phyloP scores from a whole-genome alignment of 2,113 vertebrate genomes.

The Pampusana beccarii region DNA sequence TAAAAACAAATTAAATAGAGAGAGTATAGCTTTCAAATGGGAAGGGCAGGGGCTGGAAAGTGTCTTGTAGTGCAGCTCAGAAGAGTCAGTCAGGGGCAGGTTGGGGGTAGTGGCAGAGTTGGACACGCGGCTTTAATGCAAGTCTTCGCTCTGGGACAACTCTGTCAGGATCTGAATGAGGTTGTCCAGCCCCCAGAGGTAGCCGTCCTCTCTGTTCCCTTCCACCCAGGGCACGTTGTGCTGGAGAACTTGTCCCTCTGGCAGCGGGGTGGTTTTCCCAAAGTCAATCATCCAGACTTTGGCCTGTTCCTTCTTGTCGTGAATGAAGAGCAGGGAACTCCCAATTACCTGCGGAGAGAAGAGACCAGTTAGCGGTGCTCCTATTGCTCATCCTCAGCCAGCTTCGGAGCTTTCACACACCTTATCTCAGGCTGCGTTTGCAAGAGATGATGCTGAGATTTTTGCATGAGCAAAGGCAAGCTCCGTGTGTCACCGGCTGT shows the following conservation, averaged over 20 bases:
- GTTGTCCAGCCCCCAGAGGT: conserved; percentile 93
- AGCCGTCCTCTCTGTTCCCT: conserved; percentile 96
- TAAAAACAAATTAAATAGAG: conserved; percentile 45
- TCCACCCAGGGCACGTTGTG: conserved; percentile 89
- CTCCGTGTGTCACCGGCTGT: not conserved
- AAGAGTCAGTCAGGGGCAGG: conserved; percentile 60
- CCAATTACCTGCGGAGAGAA: conserved; percentile 88
- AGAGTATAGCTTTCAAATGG: conserved; percentile 29
- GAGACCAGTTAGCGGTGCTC: not conserved
- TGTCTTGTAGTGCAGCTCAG: conserved; percentile 76
- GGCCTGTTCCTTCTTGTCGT: conserved; percentile 90
- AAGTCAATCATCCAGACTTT: conserved; percentile 99
- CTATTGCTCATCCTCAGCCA: not conserved
- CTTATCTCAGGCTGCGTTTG: not conserved
- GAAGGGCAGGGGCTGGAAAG: conserved; percentile 50
- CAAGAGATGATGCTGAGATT: not conserved
- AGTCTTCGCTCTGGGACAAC: conserved; percentile 72
- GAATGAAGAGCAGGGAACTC: conserved; percentile 97
- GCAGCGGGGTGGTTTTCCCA: conserved; percentile 93
- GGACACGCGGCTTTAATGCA: conserved; percentile 35
- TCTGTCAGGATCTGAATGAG: conserved; percentile 89
- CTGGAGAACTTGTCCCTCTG: conserved; percentile 87
- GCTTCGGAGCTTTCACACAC: not conserved
- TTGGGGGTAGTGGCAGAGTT: conserved; percentile 27
- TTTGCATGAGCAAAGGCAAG: not conserved